Evolutionary conservation across 2,113 vertebrate species (phyloP).

Genomic region (Catharus minimus): DNA sequence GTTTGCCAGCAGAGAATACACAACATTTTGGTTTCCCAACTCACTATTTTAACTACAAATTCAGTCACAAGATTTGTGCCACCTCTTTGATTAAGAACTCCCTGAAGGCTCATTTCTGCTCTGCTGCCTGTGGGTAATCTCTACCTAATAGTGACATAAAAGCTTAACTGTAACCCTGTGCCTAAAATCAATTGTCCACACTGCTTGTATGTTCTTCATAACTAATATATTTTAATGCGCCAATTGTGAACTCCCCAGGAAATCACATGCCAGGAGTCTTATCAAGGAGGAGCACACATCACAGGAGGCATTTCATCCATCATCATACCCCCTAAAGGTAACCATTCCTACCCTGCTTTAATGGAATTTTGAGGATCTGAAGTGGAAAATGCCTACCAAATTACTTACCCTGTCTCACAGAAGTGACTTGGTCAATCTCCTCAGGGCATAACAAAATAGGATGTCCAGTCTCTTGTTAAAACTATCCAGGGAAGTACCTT

Average conservation of each 20-base stretch:
- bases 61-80: not conserved
- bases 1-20: not conserved
- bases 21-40: not conserved
- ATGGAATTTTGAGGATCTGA: conserved; percentile 7
- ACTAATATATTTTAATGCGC: conserved; percentile 1
- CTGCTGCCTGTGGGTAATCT: not conserved
- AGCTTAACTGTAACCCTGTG: not conserved
- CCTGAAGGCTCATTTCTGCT: not conserved
- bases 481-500: not conserved
- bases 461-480: not conserved
- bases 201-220: not conserved
- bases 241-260: not conserved
- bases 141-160: conserved; percentile 1
- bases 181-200: not conserved
- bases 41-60: not conserved
- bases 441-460: not conserved
- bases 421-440: not conserved
- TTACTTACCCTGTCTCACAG: not conserved
- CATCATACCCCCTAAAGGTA: not conserved
- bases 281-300: not conserved
- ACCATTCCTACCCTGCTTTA: not conserved
- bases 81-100: conserved; percentile 11
- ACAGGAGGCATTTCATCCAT: not conserved
- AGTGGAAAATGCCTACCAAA: conserved; percentile 4
- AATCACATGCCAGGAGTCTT: not conserved